A percentile compares a stretch with the other conserved stretches of the same genome.
Evolutionary conservation across 2,113 vertebrate species (phyloP).

Genomic region (Scomber colias): DNA sequence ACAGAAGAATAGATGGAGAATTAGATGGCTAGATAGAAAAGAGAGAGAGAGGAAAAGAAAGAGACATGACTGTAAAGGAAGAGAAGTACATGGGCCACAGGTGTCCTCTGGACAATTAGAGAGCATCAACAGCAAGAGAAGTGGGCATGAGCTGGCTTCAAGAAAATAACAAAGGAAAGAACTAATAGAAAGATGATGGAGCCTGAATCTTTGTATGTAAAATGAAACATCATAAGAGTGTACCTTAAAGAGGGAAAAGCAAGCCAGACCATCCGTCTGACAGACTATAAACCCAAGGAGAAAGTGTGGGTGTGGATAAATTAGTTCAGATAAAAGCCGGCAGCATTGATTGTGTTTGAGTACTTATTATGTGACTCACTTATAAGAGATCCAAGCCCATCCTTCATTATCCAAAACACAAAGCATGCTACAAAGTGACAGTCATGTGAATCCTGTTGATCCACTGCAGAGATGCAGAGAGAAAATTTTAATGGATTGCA

Average conservation of each 20-base stretch:
- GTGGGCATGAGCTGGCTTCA: neutral
- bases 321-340: constrained; percentile 53
- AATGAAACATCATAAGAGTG: constrained; percentile 26
- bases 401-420: constrained; percentile 55
- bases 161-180: constrained; percentile 24
- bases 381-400: constrained; percentile 15
- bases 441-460: constrained; percentile 3
- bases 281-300: constrained; percentile 17
- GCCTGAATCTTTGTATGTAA: constrained; percentile 17
- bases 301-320: constrained; percentile 54
- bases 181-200: constrained; percentile 15
- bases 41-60: neutral
- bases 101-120: constrained; percentile 39
- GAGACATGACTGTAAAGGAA: neutral
- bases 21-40: neutral
- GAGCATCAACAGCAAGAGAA: constrained; percentile 20
- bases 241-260: constrained; percentile 26
- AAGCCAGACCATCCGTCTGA: constrained; percentile 25
- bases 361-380: constrained; percentile 42
- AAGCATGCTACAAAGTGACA: neutral
- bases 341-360: constrained; percentile 50
- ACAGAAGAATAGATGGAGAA: neutral
- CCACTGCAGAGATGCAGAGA: neutral
- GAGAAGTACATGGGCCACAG: constrained; percentile 39
- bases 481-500: constrained; percentile 6